A percentile compares a stretch with the other conserved stretches of the same genome.
Evolutionary conservation across 2,797 vertebrate species (phyloP).

Genomic region (Enteromius paludinosus): DNA sequence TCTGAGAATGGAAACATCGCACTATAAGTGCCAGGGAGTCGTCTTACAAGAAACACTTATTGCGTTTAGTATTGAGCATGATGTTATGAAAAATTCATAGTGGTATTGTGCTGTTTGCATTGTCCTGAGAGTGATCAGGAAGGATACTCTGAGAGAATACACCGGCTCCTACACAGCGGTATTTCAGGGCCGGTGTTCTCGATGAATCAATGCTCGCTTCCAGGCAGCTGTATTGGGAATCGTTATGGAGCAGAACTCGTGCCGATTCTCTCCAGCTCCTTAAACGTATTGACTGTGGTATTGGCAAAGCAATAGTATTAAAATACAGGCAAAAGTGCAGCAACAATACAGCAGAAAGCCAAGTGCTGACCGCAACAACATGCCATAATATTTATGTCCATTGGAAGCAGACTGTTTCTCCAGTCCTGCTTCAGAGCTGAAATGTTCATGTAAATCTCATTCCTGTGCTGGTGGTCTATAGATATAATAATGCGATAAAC

Average conservation of each 20-base stretch:
- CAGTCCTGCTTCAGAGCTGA: not conserved
- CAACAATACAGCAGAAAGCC: constrained; percentile 65
- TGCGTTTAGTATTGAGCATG: constrained; percentile 85
- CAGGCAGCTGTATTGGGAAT: constrained; percentile 66
- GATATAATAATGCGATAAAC: not conserved
- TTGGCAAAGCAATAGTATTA: constrained; percentile 79
- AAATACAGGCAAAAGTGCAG: constrained; percentile 68
- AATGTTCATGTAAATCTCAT: not conserved
- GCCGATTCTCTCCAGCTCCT: constrained; percentile 69
- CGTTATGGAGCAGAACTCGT: constrained; percentile 61
- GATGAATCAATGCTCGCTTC: constrained; percentile 62
- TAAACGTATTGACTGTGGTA: constrained; percentile 73
- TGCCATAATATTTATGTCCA: constrained; percentile 60
- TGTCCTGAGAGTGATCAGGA: constrained; percentile 60
- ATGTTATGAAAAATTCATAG: constrained; percentile 85
- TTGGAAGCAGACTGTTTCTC: constrained; percentile 47
- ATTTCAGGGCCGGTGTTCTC: constrained; percentile 51
- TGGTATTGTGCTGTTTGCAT: constrained; percentile 64
- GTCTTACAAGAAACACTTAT: constrained; percentile 86
- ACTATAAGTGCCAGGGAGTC: constrained; percentile 81
- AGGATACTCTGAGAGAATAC: constrained; percentile 36
- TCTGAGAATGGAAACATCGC: constrained; percentile 72
- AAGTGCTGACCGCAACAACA: constrained; percentile 37
- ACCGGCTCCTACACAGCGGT: constrained; percentile 37
- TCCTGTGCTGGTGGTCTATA: not conserved